Conservation (phyloP, 2,888 invertebrate species). For the Stenodema calcarata region DNA sequence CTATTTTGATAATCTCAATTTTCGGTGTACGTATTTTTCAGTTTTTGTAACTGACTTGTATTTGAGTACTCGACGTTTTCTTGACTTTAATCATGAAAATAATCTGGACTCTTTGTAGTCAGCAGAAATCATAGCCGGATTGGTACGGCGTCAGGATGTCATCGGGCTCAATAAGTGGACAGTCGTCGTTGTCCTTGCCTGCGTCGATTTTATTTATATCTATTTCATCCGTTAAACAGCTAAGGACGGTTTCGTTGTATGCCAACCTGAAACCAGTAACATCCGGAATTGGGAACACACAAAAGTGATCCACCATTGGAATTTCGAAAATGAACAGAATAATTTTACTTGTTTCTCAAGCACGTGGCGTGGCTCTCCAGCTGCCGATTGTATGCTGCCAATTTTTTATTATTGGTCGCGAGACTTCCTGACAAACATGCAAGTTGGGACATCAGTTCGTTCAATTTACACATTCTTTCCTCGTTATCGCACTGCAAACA, state of each 20-base stretch:
- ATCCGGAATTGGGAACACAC: too few species aligned
- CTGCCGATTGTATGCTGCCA: slow-evolving; percentile 35
- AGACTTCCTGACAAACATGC: slow-evolving; percentile 7
- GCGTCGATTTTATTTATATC: neutral
- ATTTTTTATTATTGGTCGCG: slow-evolving; percentile 35
- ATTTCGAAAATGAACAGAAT: neutral
- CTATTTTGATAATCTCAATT: too few species aligned
- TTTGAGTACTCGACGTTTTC: too few species aligned
- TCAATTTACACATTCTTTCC: slow-evolving; percentile 24
- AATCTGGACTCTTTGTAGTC: neutral
- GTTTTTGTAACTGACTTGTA: too few species aligned
- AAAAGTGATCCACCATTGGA: neutral
- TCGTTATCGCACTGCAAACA: slow-evolving; percentile 32
- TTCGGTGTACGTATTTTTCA: too few species aligned
- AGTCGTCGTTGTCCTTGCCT: neutral
- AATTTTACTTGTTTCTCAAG: slow-evolving; percentile 17
- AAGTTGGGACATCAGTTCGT: slow-evolving; percentile 28
- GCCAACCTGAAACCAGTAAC: too few species aligned
- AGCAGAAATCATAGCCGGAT: slow-evolving; percentile 23
- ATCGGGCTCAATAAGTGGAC: slow-evolving; percentile 23
- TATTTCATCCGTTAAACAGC: slow-evolving; percentile 10
- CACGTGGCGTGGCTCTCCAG: slow-evolving; percentile 30
- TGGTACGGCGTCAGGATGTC: slow-evolving; percentile 8
- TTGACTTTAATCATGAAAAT: neutral
- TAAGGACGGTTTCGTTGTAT: slow-evolving; percentile 4